phyloP scores from a whole-genome alignment of 23 tunicate species.

The Oikopleura dioica region DNA sequence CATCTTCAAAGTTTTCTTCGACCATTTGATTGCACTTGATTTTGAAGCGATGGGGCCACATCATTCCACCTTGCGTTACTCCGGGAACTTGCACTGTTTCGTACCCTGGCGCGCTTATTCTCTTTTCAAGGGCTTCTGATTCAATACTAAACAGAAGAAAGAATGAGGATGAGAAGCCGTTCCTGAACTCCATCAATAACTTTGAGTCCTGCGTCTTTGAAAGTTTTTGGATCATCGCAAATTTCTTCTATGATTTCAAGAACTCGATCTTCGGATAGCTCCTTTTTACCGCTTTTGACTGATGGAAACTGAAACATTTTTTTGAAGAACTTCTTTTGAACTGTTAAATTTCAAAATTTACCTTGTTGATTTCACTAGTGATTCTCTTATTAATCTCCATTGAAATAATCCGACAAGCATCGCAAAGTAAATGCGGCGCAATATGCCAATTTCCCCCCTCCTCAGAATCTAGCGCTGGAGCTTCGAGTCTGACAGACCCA shows the following conservation, averaged over 20 bases:
- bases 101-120: background rate
- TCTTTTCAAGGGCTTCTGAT: no score
- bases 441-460: no score
- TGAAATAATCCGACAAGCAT: constrained; percentile 3
- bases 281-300: background rate
- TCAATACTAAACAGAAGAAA: no score
- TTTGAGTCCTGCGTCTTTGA: background rate
- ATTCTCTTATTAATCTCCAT: no score
- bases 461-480: no score
- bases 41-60: background rate
- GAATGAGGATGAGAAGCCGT: no score
- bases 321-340: no score
- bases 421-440: background rate
- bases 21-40: background rate
- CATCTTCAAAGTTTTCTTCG: background rate
- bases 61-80: background rate
- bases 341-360: no score
- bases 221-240: background rate
- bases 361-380: no score
- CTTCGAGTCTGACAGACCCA: no score
- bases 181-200: background rate
- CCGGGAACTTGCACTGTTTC: constrained; percentile 1
- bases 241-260: background rate
- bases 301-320: no score
- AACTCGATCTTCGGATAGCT: background rate